A percentile compares a stretch with the other conserved stretches of the same genome.
These are phyloP conservation scores for Meloidogyne hapla DNA, from an alignment of 1,140 invertebrate species.

Conservation along the genomic window DNA sequence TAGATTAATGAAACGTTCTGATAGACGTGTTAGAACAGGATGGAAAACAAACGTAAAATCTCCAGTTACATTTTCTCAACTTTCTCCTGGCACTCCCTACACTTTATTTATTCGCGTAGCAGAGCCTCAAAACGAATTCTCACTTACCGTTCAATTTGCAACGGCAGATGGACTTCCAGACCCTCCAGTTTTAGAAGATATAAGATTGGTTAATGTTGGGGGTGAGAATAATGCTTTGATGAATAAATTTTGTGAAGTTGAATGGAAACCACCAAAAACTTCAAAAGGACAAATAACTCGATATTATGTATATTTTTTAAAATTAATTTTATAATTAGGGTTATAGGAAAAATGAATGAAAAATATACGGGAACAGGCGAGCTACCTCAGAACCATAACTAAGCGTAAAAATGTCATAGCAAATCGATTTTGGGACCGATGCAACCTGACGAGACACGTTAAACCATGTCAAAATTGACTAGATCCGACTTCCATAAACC, in stretches of 20 bases:
- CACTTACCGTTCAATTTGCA: constrained; percentile 53
- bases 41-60: constrained; percentile 50
- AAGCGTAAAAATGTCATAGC: too few species aligned
- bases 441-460: too few species aligned
- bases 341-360: too few species aligned
- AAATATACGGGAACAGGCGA: too few species aligned
- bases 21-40: constrained; percentile 39
- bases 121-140: constrained; percentile 56
- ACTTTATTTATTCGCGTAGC: constrained; percentile 53
- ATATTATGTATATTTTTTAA: constrained; percentile 35
- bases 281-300: constrained; percentile 40
- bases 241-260: constrained; percentile 49
- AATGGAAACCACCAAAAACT: constrained; percentile 41
- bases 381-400: too few species aligned
- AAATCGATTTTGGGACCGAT: too few species aligned
- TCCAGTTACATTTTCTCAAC: constrained; percentile 48
- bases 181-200: constrained; percentile 47
- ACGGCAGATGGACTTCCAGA: constrained; percentile 47
- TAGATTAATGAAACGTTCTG: constrained; percentile 39
- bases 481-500: too few species aligned
- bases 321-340: too few species aligned
- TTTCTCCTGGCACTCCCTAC: constrained; percentile 60
- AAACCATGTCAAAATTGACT: too few species aligned
- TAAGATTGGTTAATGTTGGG: constrained; percentile 41
- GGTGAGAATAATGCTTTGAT: constrained; percentile 18